phyloP scores from a whole-genome alignment of 1,140 invertebrate species.

The Homalodisca vitripennis region DNA sequence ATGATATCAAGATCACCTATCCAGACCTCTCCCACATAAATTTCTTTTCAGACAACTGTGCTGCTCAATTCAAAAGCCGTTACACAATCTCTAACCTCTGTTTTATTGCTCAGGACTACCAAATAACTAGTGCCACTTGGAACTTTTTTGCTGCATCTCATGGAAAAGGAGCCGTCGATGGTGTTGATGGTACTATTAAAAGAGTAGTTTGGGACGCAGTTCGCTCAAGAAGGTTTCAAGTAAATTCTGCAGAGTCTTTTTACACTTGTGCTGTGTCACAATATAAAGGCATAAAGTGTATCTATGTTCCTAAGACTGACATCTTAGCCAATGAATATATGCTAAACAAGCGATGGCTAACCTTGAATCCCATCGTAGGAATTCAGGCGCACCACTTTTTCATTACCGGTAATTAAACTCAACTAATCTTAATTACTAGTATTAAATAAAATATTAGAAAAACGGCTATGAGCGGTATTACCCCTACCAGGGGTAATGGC shows the following conservation, averaged over 20 bases:
- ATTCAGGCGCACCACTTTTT: conserved; percentile 14
- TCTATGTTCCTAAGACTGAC: background rate
- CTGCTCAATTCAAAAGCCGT: conserved; percentile 18
- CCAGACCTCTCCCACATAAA: conserved; percentile 18
- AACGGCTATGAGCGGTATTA: no score
- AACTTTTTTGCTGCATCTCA: conserved; percentile 46
- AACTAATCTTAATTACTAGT: no score
- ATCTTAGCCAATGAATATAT: background rate
- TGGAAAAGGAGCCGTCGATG: conserved; percentile 44
- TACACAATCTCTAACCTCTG: conserved; percentile 30
- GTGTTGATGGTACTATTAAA: conserved; percentile 39
- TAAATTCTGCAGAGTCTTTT: conserved; percentile 1
- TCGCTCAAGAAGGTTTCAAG: background rate
- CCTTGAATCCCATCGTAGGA: background rate
- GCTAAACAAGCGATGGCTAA: background rate
- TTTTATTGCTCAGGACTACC: conserved; percentile 37
- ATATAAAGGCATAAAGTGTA: background rate
- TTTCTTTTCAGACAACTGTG: conserved; percentile 23
- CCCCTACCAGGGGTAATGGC: no score
- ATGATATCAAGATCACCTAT: conserved; percentile 2
- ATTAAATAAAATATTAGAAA: no score
- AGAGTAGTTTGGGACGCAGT: conserved; percentile 13
- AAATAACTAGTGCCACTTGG: conserved; percentile 38
- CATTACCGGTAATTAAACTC: no score
- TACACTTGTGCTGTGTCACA: conserved; percentile 1